phyloP scores from a whole-genome alignment of 2,113 vertebrate genomes.

The Chrysemys picta region DNA sequence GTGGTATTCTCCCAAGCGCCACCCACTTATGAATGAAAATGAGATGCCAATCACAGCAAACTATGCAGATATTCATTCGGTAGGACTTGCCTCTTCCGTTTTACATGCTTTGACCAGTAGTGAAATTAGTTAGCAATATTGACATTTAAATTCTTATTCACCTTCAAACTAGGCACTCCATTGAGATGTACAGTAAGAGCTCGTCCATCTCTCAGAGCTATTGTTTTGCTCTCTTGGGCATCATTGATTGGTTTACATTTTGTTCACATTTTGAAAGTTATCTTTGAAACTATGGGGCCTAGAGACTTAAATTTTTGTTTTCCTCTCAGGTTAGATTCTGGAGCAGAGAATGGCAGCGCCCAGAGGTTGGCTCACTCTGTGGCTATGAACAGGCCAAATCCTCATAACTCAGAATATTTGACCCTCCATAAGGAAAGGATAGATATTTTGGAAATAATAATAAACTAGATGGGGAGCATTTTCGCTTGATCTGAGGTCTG shows the following conservation, averaged over 20 bases:
- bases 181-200: accelerated
- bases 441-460: not conserved
- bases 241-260: accelerated
- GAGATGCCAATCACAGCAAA: not conserved
- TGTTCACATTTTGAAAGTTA: not conserved
- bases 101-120: accelerated
- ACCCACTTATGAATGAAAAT: not conserved
- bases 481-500: accelerated
- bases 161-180: accelerated
- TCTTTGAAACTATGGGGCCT: not conserved
- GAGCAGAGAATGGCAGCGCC: accelerated
- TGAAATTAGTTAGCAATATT: accelerated
- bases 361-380: not conserved
- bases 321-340: accelerated
- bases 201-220: accelerated
- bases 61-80: accelerated
- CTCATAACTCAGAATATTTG: accelerated
- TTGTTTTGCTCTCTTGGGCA: not conserved
- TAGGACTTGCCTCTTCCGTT: not conserved
- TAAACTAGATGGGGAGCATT: accelerated
- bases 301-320: not conserved
- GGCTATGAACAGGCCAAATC: not conserved
- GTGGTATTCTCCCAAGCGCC: not conserved
- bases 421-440: not conserved
- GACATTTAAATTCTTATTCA: not conserved